These are phyloP conservation scores for Aplidium turbinatum DNA, from an alignment of 23 tunicate genomes.

Conservation along the genomic window DNA sequence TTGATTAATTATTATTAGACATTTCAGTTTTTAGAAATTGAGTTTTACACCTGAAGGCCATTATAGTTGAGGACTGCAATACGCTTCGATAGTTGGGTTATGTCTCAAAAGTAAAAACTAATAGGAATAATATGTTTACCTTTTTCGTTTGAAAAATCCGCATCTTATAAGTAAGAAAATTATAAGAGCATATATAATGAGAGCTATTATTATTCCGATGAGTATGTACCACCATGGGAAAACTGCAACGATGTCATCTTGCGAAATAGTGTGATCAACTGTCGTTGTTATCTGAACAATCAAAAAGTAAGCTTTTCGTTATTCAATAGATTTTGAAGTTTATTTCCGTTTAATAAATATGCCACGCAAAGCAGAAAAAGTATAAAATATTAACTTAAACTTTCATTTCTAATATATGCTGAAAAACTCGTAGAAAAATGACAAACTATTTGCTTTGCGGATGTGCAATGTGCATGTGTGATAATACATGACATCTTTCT, in stretches of 20 bases:
- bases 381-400: not conserved
- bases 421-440: no score
- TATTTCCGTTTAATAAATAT: not conserved
- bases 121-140: constrained; percentile 13
- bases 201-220: constrained; percentile 56
- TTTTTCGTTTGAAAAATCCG: constrained; percentile 62
- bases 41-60: no score
- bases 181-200: constrained; percentile 58
- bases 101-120: not conserved
- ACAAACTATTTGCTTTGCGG: no score
- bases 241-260: constrained; percentile 9
- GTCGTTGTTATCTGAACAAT: constrained; percentile 49
- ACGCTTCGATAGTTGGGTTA: no score
- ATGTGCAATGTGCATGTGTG: no score
- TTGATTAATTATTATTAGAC: no score
- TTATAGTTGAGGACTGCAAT: no score
- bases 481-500: no score
- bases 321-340: not conserved
- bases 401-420: no score
- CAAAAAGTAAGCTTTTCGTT: no score
- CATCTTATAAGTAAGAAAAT: constrained; percentile 52
- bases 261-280: constrained; percentile 58
- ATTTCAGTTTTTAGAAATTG: no score
- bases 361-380: not conserved
- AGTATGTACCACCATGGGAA: constrained; percentile 91